These are phyloP conservation scores for Charadrius vociferus DNA, from an alignment of 2,113 vertebrate genomes.

Conservation along the genomic window DNA sequence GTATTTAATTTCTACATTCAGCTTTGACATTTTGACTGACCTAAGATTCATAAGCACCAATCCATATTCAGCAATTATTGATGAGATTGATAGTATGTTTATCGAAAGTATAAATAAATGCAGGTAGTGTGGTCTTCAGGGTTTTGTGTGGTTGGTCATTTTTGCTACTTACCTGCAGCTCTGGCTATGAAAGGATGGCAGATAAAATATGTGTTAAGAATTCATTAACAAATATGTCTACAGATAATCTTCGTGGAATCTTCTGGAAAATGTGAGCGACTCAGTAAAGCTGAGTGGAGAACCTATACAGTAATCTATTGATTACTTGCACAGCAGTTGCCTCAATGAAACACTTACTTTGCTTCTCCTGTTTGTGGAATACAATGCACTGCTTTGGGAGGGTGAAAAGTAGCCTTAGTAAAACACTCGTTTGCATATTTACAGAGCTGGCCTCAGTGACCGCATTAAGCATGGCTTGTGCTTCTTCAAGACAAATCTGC, in stretches of 20 bases:
- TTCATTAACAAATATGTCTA: background rate
- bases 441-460: slow-evolving; percentile 12
- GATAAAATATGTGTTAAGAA: background rate
- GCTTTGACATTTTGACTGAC: background rate
- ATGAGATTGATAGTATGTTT: background rate
- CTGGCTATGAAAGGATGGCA: background rate
- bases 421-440: background rate
- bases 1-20: background rate
- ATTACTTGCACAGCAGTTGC: background rate
- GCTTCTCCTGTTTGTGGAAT: background rate
- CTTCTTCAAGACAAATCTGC: background rate
- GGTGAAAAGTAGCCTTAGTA: background rate
- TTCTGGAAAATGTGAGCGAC: background rate
- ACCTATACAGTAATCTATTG: background rate
- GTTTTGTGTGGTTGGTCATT: background rate
- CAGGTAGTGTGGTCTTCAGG: background rate
- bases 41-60: background rate
- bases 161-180: background rate
- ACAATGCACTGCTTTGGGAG: background rate
- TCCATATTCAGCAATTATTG: background rate
- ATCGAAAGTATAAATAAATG: background rate
- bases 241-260: background rate
- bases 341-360: background rate
- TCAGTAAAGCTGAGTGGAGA: background rate
- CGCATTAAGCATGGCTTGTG: background rate